These are phyloP conservation scores for Antechinus flavipes DNA, from an alignment of 2,113 vertebrate species.

Conservation along the genomic window DNA sequence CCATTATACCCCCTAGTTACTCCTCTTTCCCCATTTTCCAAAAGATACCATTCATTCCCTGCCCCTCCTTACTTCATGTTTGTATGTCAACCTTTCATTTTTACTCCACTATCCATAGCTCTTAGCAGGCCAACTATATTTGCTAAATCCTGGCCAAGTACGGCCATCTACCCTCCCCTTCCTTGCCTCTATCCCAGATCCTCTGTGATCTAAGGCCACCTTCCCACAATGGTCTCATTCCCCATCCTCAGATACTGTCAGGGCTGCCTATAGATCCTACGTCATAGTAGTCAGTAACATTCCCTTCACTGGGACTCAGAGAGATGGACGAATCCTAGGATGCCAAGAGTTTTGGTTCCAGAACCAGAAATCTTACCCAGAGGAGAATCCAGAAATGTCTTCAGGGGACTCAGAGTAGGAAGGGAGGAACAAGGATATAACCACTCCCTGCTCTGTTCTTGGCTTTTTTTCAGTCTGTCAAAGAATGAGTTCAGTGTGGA, in stretches of 20 bases:
- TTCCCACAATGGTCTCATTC: neutral
- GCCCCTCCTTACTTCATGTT: neutral
- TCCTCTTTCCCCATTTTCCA: neutral
- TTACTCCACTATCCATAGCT: neutral
- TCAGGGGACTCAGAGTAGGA: neutral
- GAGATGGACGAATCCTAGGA: neutral
- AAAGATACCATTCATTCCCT: neutral
- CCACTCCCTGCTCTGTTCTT: neutral
- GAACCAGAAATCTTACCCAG: neutral
- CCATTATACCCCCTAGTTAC: too few species aligned
- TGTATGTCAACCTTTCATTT: neutral
- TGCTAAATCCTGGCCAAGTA: neutral
- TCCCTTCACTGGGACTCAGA: neutral
- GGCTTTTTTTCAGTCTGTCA: conserved; percentile 83
- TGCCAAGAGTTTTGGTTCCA: neutral
- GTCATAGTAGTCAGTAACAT: neutral
- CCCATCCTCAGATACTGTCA: neutral
- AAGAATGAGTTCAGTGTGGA: conserved; percentile 78
- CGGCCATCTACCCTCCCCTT: neutral
- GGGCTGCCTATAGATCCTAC: neutral
- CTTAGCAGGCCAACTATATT: neutral
- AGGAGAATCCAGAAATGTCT: neutral
- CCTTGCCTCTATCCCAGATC: neutral
- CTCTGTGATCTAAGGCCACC: neutral
- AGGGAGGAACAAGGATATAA: neutral